Conservation (phyloP, 1,140 invertebrate genomes). For the Lepidurus couesii region DNA sequence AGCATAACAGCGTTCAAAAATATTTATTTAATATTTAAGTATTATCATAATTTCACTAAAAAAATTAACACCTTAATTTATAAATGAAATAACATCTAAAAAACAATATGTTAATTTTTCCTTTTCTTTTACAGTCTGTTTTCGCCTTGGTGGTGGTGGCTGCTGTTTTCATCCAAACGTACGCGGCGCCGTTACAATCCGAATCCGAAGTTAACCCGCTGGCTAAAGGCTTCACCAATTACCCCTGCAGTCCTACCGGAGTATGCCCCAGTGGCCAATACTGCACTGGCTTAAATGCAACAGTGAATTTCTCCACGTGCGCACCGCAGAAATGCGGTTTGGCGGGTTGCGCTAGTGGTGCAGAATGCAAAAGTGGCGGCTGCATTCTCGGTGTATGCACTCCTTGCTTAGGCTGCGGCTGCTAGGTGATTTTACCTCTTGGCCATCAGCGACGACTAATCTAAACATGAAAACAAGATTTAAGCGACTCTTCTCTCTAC, state of each 20-base stretch:
- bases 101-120: neutral
- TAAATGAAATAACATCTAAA: too few species aligned
- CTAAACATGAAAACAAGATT: too few species aligned
- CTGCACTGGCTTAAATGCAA: neutral
- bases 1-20: neutral
- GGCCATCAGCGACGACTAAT: too few species aligned
- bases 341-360: neutral
- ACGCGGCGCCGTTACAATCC: neutral
- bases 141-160: neutral
- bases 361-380: neutral
- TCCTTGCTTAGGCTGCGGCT: neutral
- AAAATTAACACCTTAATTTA: too few species aligned
- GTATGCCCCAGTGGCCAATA: neutral
- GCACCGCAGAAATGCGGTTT: neutral
- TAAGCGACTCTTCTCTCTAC: too few species aligned
- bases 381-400: neutral
- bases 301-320: neutral
- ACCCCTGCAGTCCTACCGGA: neutral
- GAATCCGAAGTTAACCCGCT: neutral
- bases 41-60: too few species aligned
- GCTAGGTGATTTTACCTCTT: too few species aligned
- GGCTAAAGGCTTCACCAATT: neutral
- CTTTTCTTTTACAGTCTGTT: neutral
- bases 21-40: too few species aligned
- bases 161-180: neutral